Evolutionary conservation across 2,888 invertebrate genomes (phyloP), one percentile per base, ranked within the genome.

Genomic region (Argynnis bischoffii): DNA sequence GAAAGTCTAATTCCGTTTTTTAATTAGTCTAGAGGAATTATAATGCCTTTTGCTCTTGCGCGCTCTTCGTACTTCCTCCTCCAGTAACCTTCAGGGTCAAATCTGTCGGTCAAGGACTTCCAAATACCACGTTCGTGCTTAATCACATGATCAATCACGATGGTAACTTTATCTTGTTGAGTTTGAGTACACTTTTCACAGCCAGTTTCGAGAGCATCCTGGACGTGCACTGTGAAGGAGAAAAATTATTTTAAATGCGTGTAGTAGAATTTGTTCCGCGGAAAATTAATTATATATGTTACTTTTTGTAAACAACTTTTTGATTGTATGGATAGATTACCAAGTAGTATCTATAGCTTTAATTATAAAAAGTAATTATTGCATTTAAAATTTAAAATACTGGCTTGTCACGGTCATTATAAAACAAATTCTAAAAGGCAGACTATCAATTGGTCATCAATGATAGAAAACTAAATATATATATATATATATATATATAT

Each of bases 21-120:
- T 16, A 21, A 48, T 26, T 48, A 59, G 16, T 59, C 59, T 26
- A 13, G n/a, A 31, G 48, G 59, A n/a, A 59, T 26, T 47, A 48
- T n/a, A n/a, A 59, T 48, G 47, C 59, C 48, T 26, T 26, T 48
- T n/a, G 15, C 48, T 48, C 48, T 59, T n/a, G 59, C 59, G 21
- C 48, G 11, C 11, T n/a, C 13, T 48, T 59, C 59, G 26, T 59
- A 59, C n/a, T 59, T 59, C 48, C 48, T 59, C 26, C 59, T 59
- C 59, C 59, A 59, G 0, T 13, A 5, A 16, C 59, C 48, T 2
- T 48, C 13, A 31, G 59, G 59, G 13, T 59, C 59, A 26, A 31
- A 59, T 13, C 48, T 59, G 6, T 15, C 47, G 16, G 59, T 59
- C 59, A 59, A n/a, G n/a, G 48, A 26, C 6, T 59, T 59, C 59